Conservation (phyloP, 2,888 invertebrate genomes). For the Branchellion lobata region DNA sequence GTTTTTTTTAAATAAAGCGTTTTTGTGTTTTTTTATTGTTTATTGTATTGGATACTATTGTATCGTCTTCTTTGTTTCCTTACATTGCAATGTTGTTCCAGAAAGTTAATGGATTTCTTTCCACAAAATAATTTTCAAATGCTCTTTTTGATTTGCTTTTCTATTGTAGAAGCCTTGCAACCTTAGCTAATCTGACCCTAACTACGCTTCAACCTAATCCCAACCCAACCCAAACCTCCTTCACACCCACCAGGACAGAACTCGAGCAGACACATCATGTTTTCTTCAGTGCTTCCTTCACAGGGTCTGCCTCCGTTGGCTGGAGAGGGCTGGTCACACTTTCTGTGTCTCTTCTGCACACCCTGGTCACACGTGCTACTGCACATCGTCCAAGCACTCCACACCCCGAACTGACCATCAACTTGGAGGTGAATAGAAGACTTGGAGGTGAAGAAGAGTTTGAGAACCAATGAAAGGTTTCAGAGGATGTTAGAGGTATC, state of each 20-base stretch:
- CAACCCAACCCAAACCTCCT: no score
- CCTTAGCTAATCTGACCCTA: no score
- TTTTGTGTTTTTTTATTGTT: neutral
- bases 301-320: slow-evolving; percentile 63
- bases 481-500: neutral
- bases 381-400: slow-evolving; percentile 68
- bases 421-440: slow-evolving; percentile 53
- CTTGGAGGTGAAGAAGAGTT: no score
- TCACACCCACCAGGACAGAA: slow-evolving; percentile 60
- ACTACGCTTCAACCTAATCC: no score
- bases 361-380: slow-evolving; percentile 66
- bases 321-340: slow-evolving; percentile 64
- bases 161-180: no score
- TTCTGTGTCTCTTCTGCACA: slow-evolving; percentile 65
- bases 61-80: neutral
- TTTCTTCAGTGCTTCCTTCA: slow-evolving; percentile 58
- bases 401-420: slow-evolving; percentile 65
- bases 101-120: no score
- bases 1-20: neutral
- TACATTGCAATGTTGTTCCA: no score
- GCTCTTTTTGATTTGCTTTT: no score
- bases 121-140: no score
- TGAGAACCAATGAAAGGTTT: neutral
- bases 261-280: slow-evolving; percentile 53
- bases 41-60: no score